Evolutionary conservation across 1,140 invertebrate genomes (phyloP), one percentile per base, ranked within the genome.

Genomic region (Lerema accius): DNA sequence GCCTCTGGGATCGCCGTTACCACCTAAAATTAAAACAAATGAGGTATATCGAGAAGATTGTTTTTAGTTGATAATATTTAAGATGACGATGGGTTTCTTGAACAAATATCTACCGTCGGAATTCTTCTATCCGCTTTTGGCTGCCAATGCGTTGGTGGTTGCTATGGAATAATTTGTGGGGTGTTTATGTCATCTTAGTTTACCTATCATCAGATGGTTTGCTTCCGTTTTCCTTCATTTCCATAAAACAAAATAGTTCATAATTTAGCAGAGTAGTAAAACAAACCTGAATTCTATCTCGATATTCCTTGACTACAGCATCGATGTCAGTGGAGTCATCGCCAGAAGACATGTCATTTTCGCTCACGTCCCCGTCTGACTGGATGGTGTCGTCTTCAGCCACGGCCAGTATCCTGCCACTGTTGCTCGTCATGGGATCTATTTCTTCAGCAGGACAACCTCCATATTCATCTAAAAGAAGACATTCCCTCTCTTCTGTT

Each of bases 251-350:
- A n/a, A n/a, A n/a, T n/a, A n/a, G n/a, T n/a, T n/a, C n/a, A n/a
- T n/a, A n/a, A n/a, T n/a, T n/a, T n/a, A n/a, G n/a, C n/a, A n/a
- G n/a, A n/a, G 9, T 7, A 9, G 1, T 26, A 39, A 35, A 39
- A 49, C 7, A 59, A 72, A 93, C 92, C 70, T 92, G 90, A 69
- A 93, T 90, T 49, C 84, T 86, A 65, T 92, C 92, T 62, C 84
- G 90, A 56, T 93, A 93, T 76, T 93, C 92, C 66, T 93, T 92
- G 5, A 93, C 92, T 9, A 92, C 91, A 2, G 91, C 91, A 70
- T 93, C 92, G n/a, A 93, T 92, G 71, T 93, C 92, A 0, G 92
- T 92, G 9, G 92, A 92, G 63, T 90, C 91, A 49, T 92, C 91
- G 5, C 86, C 86, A 0, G 87, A 89, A 4, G 87, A 85, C 16